Evolutionary conservation across 2,888 invertebrate species (phyloP), one percentile per base, ranked within the genome.

Genomic region (Agrenia bidenticulata): DNA sequence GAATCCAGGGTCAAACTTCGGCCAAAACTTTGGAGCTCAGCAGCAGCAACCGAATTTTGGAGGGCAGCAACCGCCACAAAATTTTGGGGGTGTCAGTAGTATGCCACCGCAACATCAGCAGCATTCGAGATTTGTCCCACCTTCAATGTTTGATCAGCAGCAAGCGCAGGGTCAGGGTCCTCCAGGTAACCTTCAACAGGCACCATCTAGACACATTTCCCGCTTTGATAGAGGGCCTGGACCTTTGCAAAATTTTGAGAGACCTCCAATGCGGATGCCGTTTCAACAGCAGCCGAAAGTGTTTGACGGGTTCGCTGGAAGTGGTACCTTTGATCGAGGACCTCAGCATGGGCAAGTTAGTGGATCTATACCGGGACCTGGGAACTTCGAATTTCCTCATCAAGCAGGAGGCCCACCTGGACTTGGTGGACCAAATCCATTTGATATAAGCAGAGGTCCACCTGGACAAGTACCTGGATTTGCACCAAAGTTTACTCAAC

Each of bases 401-500:
- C 58, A 37, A 42, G 45, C 51, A 24, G 57, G 41, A 9, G 27
- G 32, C 17, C 61, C 45, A 19, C 57, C 56, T n/a, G 56, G 65
- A 21, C 24, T 55, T 26, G 49, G 23, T 23, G 51, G 51, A 9
- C 15, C 23, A 19, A 51, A 37, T 49, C 39, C 17, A 51, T 55
- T 51, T 24, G 51, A 51, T 9, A 64, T 63, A 42, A 61, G 63
- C 17, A 49, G 55, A 21, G 50, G 56, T 7, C 62, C 45, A 23
- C 45, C 41, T 32, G 32, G 32, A 32, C 58, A 21, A 15, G 15
- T n/a, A 61, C 58, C 63, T 32, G 37, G 24, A 5, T 61, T 67
- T 42, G 1, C 53, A 26, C 64, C 61, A 54, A 64, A 37, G 19
- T 64, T 62, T 45, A 57, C 81, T 76, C 80, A 81, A 81, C 82